Conservation (phyloP, 2,113 vertebrate genomes). For the Alouatta palliata region DNA sequence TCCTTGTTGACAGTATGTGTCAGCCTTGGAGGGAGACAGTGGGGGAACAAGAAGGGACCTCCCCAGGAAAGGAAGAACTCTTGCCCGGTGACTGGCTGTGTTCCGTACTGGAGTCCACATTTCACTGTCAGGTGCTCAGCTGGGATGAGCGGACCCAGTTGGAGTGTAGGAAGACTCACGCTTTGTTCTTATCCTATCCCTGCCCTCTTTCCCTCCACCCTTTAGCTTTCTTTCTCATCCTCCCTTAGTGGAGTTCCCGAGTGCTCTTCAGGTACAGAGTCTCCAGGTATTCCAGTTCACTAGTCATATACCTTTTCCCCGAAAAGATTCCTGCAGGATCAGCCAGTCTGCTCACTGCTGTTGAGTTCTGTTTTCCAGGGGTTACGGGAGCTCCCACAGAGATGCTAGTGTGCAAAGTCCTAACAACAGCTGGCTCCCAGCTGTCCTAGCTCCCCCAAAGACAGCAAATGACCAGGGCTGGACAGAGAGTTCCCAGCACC, state of each 20-base stretch:
- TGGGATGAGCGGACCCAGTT: background rate
- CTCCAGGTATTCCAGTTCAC: background rate
- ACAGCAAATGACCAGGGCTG: background rate
- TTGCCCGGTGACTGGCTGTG: no score
- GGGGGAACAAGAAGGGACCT: background rate
- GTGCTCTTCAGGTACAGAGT: background rate
- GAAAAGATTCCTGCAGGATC: background rate
- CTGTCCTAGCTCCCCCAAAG: background rate
- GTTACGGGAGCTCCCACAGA: background rate
- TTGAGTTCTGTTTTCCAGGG: background rate
- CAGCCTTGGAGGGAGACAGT: background rate
- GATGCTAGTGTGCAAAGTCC: background rate
- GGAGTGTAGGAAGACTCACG: background rate
- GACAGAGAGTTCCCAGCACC: background rate
- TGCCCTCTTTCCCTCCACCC: accelerated
- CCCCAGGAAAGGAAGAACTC: background rate
- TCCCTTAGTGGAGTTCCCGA: background rate
- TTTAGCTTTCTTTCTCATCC: background rate
- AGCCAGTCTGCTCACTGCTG: background rate
- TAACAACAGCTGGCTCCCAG: background rate
- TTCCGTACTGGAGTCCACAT: no score
- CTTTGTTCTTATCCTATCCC: background rate
- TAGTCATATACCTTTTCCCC: background rate
- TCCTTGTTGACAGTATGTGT: background rate
- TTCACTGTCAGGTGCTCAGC: background rate